Base-by-base conservation (phyloP, 2,113 vertebrate species). In the Rhinolophus sinicus region DNA sequence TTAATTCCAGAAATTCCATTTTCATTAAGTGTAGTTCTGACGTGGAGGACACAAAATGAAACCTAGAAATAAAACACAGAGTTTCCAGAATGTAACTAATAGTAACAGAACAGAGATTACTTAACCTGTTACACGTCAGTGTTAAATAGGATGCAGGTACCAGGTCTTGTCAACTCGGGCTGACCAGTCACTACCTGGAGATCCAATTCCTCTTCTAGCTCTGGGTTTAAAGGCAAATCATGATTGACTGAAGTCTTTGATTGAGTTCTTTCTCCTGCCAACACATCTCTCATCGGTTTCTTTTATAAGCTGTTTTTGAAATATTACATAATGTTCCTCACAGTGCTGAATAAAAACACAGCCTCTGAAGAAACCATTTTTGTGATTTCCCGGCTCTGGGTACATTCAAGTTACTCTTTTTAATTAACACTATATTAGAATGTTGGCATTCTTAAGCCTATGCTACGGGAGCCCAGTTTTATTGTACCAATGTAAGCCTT, bases 1-100 rank as follows among this genome's bases (percentile, higher is more conserved):
- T 99, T 98, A 99, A 99, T 98, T 99, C 99, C 98, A 99, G 99
- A 99, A 99, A 99, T 98, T 99, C 99, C 99, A 99, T 98, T 98
- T 99, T 99, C 97, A 99, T 99, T 98, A 99, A 98, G 98, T 99
- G 99, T 94, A 99, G 98, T 65, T 99, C 98, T 90, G 99, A 99
- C 24, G 99, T 99, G 56, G 99, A 99, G 50, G 99, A 99, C 98
- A 99, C 99, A 98, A 99, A 99, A 98, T 99, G 99, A 98, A 99
- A 99, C 98, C 99, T 99, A 98, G 64, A 97, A 98, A 98, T 78
- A 91, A 98, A 98, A 96, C 84, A 98, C 85, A 94, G 40, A 93
- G 93, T 69, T 97, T 87, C 97, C 95, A 95, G 91, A 85, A 64
- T 95, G 95, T 90, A 98, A 96, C 84, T 80, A 97, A 87, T 90